phyloP scores from a whole-genome alignment of 2,113 vertebrate species.

The Eupsittula cactorum region DNA sequence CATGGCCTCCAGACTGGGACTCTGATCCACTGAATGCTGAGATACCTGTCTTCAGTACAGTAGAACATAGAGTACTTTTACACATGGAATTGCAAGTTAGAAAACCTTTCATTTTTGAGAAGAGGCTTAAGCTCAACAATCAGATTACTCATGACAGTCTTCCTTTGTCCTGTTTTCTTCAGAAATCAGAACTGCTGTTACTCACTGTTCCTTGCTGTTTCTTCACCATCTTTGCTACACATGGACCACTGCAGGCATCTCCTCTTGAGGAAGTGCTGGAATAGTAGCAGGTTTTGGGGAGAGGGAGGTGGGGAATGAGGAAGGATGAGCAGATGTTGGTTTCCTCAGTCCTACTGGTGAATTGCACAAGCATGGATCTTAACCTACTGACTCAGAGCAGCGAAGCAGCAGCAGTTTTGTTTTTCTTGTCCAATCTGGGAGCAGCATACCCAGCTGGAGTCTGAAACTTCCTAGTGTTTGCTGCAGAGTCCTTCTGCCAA shows the following conservation, averaged over 20 bases:
- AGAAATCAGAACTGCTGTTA: not conserved
- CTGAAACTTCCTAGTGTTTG: constrained; percentile 32
- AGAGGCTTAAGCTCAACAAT: not conserved
- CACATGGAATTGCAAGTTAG: not conserved
- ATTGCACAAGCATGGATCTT: not conserved
- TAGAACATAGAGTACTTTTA: not conserved
- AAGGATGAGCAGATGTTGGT: not conserved
- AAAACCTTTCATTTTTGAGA: not conserved
- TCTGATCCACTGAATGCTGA: not conserved
- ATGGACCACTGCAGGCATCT: not conserved
- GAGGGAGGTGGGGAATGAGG: not conserved
- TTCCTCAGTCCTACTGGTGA: not conserved
- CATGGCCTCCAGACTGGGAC: not conserved
- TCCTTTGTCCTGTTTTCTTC: not conserved
- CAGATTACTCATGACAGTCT: not conserved
- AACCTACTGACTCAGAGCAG: not conserved
- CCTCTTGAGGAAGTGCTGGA: not conserved
- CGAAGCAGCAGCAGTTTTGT: not conserved
- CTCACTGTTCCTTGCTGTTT: fast-evolving
- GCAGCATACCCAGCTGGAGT: not conserved
- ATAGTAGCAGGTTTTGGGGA: not conserved
- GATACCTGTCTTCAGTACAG: not conserved
- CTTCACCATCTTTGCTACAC: not conserved
- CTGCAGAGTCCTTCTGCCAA: not conserved
- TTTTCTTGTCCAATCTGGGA: not conserved